Percentiles rank a stretch among this genome's conserved stretches.
These are phyloP conservation scores for Colletes collaris DNA, from an alignment of 2,888 invertebrate species.

Conservation along the genomic window DNA sequence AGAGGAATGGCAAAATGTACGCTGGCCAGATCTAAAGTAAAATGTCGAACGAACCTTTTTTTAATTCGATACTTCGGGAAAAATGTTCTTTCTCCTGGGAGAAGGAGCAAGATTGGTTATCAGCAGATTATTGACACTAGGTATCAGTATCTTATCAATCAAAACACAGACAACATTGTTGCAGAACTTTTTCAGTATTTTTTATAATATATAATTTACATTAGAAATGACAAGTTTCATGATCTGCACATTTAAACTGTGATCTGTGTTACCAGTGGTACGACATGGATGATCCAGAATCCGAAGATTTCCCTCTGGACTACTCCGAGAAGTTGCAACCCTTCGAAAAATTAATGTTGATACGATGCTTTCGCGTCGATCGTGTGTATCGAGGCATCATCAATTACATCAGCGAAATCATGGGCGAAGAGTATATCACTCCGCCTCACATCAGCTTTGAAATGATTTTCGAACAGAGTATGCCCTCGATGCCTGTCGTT, in stretches of 20 bases:
- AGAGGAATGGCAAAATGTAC: constrained; percentile 88
- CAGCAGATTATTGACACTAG: too few species aligned
- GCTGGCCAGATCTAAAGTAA: too few species aligned
- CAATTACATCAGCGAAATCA: constrained; percentile 90
- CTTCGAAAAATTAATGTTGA: constrained; percentile 90
- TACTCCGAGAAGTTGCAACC: constrained; percentile 87
- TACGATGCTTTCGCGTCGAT: constrained; percentile 95
- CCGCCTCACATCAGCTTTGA: constrained; percentile 91
- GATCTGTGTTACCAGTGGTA: constrained; percentile 87
- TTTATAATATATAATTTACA: constrained; percentile 14
- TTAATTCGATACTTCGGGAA: too few species aligned
- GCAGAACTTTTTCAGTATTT: too few species aligned
- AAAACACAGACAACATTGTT: too few species aligned
- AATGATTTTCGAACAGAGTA: constrained; percentile 93
- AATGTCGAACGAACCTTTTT: too few species aligned
- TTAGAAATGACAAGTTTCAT: too few species aligned
- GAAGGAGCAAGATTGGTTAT: too few species aligned
- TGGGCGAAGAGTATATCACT: constrained; percentile 95
- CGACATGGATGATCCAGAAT: constrained; percentile 93
- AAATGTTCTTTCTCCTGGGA: too few species aligned
- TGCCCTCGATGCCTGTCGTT: constrained; percentile 92
- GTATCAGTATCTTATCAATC: too few species aligned
- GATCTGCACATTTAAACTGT: too few species aligned
- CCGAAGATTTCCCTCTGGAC: constrained; percentile 87
- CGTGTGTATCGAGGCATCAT: constrained; percentile 94